Evolutionary conservation across 2,888 invertebrate species (phyloP).

Genomic region (Ophioninae sp.): DNA sequence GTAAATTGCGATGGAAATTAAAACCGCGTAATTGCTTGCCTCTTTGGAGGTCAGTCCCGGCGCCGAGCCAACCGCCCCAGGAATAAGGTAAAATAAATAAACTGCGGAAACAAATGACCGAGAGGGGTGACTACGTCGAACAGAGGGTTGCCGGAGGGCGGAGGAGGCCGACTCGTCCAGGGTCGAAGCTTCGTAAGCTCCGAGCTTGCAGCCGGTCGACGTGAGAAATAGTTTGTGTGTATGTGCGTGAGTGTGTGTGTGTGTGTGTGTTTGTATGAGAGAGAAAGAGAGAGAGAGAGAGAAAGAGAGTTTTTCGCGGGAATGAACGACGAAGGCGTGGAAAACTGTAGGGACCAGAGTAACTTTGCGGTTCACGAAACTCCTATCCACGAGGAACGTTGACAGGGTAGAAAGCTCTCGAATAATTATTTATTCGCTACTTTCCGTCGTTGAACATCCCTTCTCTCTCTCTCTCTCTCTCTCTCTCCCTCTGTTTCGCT

Average conservation of each 20-base stretch:
- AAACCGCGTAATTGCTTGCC: conserved; percentile 59
- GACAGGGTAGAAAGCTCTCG: conserved; percentile 56
- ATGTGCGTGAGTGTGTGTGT: background rate
- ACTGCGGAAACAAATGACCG: conserved; percentile 55
- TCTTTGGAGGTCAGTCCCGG: conserved; percentile 9
- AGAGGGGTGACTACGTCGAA: conserved; percentile 15
- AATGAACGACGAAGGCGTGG: conserved; percentile 26
- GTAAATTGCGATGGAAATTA: conserved; percentile 59
- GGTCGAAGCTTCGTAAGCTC: conserved; percentile 3
- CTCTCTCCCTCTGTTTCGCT: conserved; percentile 13
- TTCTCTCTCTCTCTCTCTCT: conserved; percentile 27
- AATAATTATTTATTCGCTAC: conserved; percentile 62
- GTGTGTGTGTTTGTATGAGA: background rate
- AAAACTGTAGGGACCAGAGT: conserved; percentile 34
- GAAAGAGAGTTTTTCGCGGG: conserved; percentile 8
- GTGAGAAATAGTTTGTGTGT: conserved; percentile 17
- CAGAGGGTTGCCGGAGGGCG: background rate
- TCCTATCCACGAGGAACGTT: conserved; percentile 4
- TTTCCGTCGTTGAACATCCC: conserved; percentile 39
- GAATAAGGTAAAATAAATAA: conserved; percentile 50
- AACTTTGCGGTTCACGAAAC: conserved; percentile 53
- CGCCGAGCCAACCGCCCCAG: background rate
- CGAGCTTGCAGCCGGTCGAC: background rate
- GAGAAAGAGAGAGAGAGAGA: background rate
- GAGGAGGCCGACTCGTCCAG: background rate